A percentile compares a stretch with the other conserved stretches of the same genome.
These are phyloP conservation scores for Petrolisthes cinctipes DNA, from an alignment of 2,888 invertebrate genomes.

Conservation along the genomic window DNA sequence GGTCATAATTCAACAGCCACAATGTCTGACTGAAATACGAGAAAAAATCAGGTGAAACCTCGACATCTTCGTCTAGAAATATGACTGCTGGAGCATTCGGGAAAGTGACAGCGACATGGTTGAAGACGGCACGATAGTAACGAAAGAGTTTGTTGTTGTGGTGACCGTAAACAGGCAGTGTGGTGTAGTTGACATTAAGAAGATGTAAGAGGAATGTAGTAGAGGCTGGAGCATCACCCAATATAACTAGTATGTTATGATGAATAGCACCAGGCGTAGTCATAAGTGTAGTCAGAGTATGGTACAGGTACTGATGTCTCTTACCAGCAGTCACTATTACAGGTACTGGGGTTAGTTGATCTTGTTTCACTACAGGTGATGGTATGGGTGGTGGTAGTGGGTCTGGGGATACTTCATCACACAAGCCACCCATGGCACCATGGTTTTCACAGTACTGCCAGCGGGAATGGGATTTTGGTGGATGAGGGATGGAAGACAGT, in stretches of 20 bases:
- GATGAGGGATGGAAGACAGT: slow-evolving; percentile 29
- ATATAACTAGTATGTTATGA: slow-evolving; percentile 50
- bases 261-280: slow-evolving; percentile 46
- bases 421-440: slow-evolving; percentile 58
- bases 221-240: slow-evolving; percentile 40
- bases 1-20: slow-evolving; percentile 43
- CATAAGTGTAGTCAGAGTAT: slow-evolving; percentile 51
- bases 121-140: slow-evolving; percentile 57
- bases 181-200: slow-evolving; percentile 42
- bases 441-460: slow-evolving; percentile 54
- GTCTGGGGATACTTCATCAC: slow-evolving; percentile 50
- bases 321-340: slow-evolving; percentile 60
- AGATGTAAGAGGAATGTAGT: slow-evolving; percentile 49
- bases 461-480: neutral
- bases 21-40: slow-evolving; percentile 62
- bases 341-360: slow-evolving; percentile 39
- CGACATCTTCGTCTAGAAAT: slow-evolving; percentile 62
- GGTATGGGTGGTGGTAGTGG: slow-evolving; percentile 37
- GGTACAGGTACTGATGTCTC: slow-evolving; percentile 60
- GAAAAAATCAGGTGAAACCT: slow-evolving; percentile 64
- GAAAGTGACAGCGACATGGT: slow-evolving; percentile 36
- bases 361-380: slow-evolving; percentile 14
- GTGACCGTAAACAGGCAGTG: slow-evolving; percentile 31
- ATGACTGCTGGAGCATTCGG: slow-evolving; percentile 57
- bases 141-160: slow-evolving; percentile 60